Conservation (phyloP, 2,888 invertebrate species). For the Dasypogon diadema region DNA sequence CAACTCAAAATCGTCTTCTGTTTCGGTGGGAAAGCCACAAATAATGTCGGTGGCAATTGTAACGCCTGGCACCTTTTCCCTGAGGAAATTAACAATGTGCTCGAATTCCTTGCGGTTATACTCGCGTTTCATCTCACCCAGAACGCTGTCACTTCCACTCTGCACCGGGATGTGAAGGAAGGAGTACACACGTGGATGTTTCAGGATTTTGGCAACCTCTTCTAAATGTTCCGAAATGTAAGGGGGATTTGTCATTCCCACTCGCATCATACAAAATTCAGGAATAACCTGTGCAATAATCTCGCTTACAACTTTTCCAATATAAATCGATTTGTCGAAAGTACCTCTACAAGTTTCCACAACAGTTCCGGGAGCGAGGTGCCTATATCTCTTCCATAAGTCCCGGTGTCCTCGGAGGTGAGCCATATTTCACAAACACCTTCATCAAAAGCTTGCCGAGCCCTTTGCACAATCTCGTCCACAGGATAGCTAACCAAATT, state of each 20-base stretch:
- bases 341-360: slow-evolving; percentile 80
- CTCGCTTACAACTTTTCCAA: slow-evolving; percentile 71
- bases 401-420: slow-evolving; percentile 97
- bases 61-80: slow-evolving; percentile 85
- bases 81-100: slow-evolving; percentile 86
- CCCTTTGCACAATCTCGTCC: slow-evolving; percentile 89
- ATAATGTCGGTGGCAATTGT: slow-evolving; percentile 98
- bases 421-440: slow-evolving; percentile 98
- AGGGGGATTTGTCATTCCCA: slow-evolving; percentile 99
- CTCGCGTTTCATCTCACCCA: slow-evolving; percentile 96
- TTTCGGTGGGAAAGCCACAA: slow-evolving; percentile 98
- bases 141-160: slow-evolving; percentile 94
- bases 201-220: slow-evolving; percentile 88
- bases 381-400: slow-evolving; percentile 96
- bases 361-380: slow-evolving; percentile 88
- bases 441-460: slow-evolving; percentile 87
- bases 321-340: slow-evolving; percentile 64
- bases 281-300: slow-evolving; percentile 62
- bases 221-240: slow-evolving; percentile 95
- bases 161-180: slow-evolving; percentile 99
- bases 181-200: slow-evolving; percentile 90
- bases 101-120: slow-evolving; percentile 92
- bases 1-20: slow-evolving; percentile 87
- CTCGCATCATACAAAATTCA: slow-evolving; percentile 81
- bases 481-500: slow-evolving; percentile 95